These are phyloP conservation scores for Ophthalmolycus amberensis DNA, from an alignment of 2,113 vertebrate species.

Conservation along the genomic window DNA sequence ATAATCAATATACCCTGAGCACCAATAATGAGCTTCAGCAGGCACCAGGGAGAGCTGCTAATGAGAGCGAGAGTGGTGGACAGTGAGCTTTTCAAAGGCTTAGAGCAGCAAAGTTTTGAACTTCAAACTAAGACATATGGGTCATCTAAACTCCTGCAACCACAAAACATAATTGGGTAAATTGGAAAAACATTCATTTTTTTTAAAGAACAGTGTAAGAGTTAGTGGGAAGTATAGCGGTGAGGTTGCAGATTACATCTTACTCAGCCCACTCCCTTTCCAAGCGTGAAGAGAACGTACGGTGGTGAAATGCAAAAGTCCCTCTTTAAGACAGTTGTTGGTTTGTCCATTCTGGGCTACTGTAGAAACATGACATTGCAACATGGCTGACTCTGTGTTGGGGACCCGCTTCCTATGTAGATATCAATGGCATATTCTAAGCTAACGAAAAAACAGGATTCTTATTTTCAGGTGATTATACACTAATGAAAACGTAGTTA, in stretches of 20 bases:
- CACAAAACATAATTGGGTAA: background rate
- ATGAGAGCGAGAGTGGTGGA: constrained; percentile 39
- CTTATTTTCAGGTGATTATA: too few relatives aligned
- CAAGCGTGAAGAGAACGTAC: background rate
- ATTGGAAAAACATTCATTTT: background rate
- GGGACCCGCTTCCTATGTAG: too few relatives aligned
- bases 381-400: too few relatives aligned
- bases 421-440: too few relatives aligned
- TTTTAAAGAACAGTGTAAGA: background rate
- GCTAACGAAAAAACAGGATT: too few relatives aligned
- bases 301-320: too few relatives aligned
- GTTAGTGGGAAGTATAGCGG: background rate
- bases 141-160: constrained; percentile 35
- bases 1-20: constrained; percentile 60
- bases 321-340: too few relatives aligned
- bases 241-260: background rate
- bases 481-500: too few relatives aligned
- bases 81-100: constrained; percentile 14
- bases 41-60: constrained; percentile 36
- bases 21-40: constrained; percentile 36
- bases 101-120: constrained; percentile 38
- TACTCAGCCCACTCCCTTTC: background rate
- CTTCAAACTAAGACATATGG: constrained; percentile 41
- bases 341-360: too few relatives aligned
- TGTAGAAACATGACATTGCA: too few relatives aligned